Base-by-base conservation (phyloP, 2,113 vertebrate species). In the Gorilla gorilla region DNA sequence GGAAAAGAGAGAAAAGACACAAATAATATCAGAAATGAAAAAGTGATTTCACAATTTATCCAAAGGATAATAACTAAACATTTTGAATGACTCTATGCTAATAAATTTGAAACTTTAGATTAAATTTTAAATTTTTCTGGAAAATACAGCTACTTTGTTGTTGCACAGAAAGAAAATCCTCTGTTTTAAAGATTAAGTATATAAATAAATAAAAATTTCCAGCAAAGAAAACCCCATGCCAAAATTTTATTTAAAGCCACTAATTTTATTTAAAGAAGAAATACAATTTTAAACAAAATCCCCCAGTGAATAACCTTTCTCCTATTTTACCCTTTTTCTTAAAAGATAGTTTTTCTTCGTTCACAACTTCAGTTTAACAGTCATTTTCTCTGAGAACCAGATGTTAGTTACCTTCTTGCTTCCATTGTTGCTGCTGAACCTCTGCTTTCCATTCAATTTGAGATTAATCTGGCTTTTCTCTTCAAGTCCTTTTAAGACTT, bases 201-300 rank as follows among this genome's bases (percentile, higher is more conserved):
- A 23, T 72, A 78, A 87, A 23, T 72, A 78, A 87, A 84, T 89
- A 12, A 84, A 79, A 94, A 87, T 23, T 50, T 94, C n/a, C 43
- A 85, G 17, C 55, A 80, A 70, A 89, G 68, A 83, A 93, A 94
- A 81, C 13, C 45, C 38, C 10, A 80, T 12, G 48, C 55, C 38
- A 82, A 86, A 81, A 61, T 64, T 40, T 40, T 40, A 40, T 40
- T 40, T 40, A 48, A 80, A 97, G 64, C 32, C 43, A 87, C 23
- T 35, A 38, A 50, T 68, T 95, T 85, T 89, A 75, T 45, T 55
- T 55, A 88, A 79, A 95, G 68, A 82, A 92, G 30, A 92, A 80
- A 50, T 75, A 75, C 1, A 90, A 43, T 81, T 96, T 95, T 72
- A 88, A 80, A 88, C 7, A 81, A 75, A 27, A 23, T 55, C 1